Base-by-base conservation (phyloP, 2,113 vertebrate genomes). In the Atrichornis clamosus region DNA sequence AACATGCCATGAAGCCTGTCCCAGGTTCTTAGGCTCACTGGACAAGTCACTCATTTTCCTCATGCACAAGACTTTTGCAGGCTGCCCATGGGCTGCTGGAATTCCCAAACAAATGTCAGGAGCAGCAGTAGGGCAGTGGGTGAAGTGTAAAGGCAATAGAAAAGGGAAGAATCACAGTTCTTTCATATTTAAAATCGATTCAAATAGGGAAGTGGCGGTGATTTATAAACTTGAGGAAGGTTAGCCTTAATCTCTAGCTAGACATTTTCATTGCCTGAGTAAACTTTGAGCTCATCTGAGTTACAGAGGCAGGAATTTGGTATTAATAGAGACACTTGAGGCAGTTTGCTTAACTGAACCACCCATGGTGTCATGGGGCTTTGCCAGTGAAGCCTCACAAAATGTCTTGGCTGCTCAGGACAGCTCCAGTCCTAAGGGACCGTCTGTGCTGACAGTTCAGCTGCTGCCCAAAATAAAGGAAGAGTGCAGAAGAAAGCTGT, bases 201-300 rank as follows among this genome's bases (percentile, higher is more conserved):
- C 87, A 87, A 83, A 91, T 73, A 8, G 42, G 74, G 78, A 96
- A 90, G 78, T 85, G 91, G 46, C 2, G 58, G 78, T 96, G 90
- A 96, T 97, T 95, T 95, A 95, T 96, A 91, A 96, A 94, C 81
- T 91, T 82, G 80, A 93, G 90, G 87, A 87, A 91, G 84, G 91
- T 96, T 96, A 92, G 47, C 53, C 81, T 91, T 96, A 73, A 92
- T 96, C 87, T 97, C 93, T 49, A 84, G 87, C 74, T 95, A 89
- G 89, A 95, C 56, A 69, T 94, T 96, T 93, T 94, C 89, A 90
- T 96, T 94, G 93, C 84, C 89, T 91, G 87, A 91, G 75, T 85
- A 95, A 96, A 95, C 94, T 82, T 91, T 72, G 79, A 87, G 78
- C 87, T 91, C 67, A 17, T 58, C 20, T 5, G 73, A 69, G 77